Base-by-base conservation (phyloP, 92 coral and sea anemone species). In the Isaurus tuberculatus region DNA sequence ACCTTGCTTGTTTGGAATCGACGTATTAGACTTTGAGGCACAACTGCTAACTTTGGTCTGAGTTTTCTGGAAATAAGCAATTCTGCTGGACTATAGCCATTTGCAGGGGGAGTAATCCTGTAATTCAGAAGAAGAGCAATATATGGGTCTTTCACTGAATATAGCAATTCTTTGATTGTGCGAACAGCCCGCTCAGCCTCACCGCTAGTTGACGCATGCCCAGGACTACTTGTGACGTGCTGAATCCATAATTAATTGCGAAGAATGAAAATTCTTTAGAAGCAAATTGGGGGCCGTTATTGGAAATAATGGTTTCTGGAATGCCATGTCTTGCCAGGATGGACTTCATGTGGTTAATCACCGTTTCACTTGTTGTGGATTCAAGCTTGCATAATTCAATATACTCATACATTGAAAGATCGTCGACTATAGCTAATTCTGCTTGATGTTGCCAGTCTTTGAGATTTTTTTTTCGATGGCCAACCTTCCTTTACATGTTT, bases 261-360 rank as follows among this genome's bases (percentile, higher is more conserved):
- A 83, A 83, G 5, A 72, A 17, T 27, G 68, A 31, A 43, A 87
- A 87, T 29, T 87, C 82, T 57, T 64, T 36, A 15, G 83, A 87
- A 8, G 83, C 63, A 73, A 71, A 87, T 53, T 85, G n/a, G 10
- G 86, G 86, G 9, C 90, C 90, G 36, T 87, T 87, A 55, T 87
- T 87, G 0, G 90, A 61, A 8, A 87, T 53, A 11, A 87, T n/a
- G n/a, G n/a, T n/a, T n/a, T n/a, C n/a, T n/a, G n/a, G n/a, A n/a
- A n/a, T n/a, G n/a, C n/a, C n/a, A 55, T 87, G 88, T 27, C 85
- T 88, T 51, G 91, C 88, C 63, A 88, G 75, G 23, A 83, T 70
- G 22, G 79, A 70, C 34, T 78, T 64, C 34, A 79, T 46, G 64
- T 71, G 84, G 15, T 57, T 66, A 30, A 88, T 70, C 32, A 88